Conservation (phyloP, 2,797 vertebrate genomes). For the Natrix natrix region DNA sequence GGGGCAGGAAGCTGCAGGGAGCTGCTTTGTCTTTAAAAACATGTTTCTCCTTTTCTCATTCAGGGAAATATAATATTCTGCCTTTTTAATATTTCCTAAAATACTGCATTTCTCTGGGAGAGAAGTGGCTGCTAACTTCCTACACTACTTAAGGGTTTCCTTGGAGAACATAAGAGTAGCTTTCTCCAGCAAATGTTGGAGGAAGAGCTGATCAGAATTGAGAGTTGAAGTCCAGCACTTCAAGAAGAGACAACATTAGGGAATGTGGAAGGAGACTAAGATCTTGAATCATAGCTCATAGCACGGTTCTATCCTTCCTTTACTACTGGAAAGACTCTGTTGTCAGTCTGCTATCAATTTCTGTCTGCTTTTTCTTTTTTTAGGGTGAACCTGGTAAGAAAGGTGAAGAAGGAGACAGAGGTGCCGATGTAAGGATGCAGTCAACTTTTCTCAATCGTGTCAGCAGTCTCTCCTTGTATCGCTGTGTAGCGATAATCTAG, state of each 20-base stretch:
- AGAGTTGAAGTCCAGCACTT: background rate
- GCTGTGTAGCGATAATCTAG: background rate
- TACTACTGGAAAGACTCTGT: background rate
- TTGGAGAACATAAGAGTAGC: background rate
- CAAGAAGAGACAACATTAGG: background rate
- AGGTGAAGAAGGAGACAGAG: conserved; percentile 83
- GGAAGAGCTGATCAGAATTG: background rate
- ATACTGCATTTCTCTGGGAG: too few relatives aligned
- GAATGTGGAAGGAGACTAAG: background rate
- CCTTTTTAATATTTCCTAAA: too few relatives aligned
- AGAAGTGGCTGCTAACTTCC: too few relatives aligned
- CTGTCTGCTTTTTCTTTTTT: conserved; percentile 35
- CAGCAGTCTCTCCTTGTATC: background rate
- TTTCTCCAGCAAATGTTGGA: background rate
- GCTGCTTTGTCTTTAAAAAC: too few relatives aligned
- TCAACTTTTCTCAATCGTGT: conserved; percentile 15
- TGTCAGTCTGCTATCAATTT: background rate
- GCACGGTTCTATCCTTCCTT: background rate
- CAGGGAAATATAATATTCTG: too few relatives aligned
- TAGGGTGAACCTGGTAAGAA: conserved; percentile 84
- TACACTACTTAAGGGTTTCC: background rate
- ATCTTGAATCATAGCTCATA: background rate
- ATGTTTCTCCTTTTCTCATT: too few relatives aligned
- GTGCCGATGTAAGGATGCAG: conserved; percentile 77
- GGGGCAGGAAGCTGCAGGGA: too few relatives aligned